Conservation (phyloP, 2,888 invertebrate genomes). For the Sarcophaga caerulescens region DNA sequence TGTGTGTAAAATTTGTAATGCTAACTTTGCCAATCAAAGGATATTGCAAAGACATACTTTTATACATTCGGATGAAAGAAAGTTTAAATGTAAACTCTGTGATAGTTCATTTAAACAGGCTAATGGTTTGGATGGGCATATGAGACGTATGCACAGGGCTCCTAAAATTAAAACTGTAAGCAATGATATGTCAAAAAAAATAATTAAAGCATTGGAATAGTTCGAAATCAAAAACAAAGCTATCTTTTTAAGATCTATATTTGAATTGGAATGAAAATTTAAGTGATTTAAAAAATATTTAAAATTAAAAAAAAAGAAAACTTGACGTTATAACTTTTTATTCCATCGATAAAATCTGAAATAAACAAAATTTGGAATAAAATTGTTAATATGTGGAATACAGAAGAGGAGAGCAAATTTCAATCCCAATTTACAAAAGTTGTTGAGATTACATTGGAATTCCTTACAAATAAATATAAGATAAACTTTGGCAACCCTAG, state of each 20-base stretch:
- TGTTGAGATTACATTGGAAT: too few relatives aligned
- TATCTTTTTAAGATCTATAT: background rate
- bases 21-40: slow-evolving; percentile 71
- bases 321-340: too few relatives aligned
- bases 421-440: too few relatives aligned
- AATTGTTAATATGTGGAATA: too few relatives aligned
- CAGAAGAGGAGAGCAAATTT: too few relatives aligned
- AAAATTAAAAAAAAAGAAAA: too few relatives aligned
- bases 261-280: too few relatives aligned
- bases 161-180: background rate
- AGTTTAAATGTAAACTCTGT: slow-evolving; percentile 53
- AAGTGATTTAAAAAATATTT: too few relatives aligned
- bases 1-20: slow-evolving; percentile 71
- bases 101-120: slow-evolving; percentile 48
- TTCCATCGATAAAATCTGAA: too few relatives aligned
- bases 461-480: too few relatives aligned
- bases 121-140: slow-evolving; percentile 1
- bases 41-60: slow-evolving; percentile 72
- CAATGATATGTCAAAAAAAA: background rate
- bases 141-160: slow-evolving; percentile 62
- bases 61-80: slow-evolving; percentile 69
- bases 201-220: background rate
- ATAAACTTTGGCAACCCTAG: too few relatives aligned
- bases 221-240: background rate
- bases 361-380: too few relatives aligned